Percentiles rank a stretch among this genome's conserved stretches.
Conservation (phyloP, 2,888 invertebrate genomes). For the Pammene fasciana region DNA sequence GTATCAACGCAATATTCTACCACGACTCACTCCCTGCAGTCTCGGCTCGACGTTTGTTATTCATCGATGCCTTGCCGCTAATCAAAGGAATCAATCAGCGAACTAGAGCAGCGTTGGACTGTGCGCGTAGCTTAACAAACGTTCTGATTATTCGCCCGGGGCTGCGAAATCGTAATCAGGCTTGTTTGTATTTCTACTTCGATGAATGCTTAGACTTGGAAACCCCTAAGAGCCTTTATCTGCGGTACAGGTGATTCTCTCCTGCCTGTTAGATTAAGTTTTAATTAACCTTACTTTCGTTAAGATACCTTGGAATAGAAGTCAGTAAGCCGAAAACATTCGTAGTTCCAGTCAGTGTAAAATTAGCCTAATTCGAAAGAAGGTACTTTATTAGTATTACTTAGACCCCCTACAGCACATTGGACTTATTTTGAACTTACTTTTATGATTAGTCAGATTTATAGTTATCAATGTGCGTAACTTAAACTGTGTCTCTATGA, state of each 20-base stretch:
- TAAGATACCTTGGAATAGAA: neutral
- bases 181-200: slow-evolving; percentile 41
- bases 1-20: slow-evolving; percentile 28
- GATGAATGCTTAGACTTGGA: slow-evolving; percentile 31
- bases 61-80: slow-evolving; percentile 55
- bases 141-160: slow-evolving; percentile 55
- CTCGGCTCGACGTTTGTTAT: slow-evolving; percentile 48
- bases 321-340: neutral
- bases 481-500: too few species aligned
- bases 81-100: slow-evolving; percentile 59
- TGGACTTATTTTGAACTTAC: too few species aligned
- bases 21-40: slow-evolving; percentile 1
- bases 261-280: slow-evolving; percentile 15
- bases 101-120: slow-evolving; percentile 49
- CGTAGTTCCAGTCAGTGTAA: neutral
- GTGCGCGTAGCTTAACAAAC: slow-evolving; percentile 56
- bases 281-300: slow-evolving; percentile 2
- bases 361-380: neutral
- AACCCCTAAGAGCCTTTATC: slow-evolving; percentile 14
- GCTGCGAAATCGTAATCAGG: slow-evolving; percentile 41
- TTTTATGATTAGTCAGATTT: too few species aligned
- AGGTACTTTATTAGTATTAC: too few species aligned
- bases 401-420: too few species aligned
- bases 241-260: neutral
- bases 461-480: too few species aligned